These are phyloP conservation scores for Paraplagusia blochii DNA, from an alignment of 2,113 vertebrate genomes.

Conservation along the genomic window DNA sequence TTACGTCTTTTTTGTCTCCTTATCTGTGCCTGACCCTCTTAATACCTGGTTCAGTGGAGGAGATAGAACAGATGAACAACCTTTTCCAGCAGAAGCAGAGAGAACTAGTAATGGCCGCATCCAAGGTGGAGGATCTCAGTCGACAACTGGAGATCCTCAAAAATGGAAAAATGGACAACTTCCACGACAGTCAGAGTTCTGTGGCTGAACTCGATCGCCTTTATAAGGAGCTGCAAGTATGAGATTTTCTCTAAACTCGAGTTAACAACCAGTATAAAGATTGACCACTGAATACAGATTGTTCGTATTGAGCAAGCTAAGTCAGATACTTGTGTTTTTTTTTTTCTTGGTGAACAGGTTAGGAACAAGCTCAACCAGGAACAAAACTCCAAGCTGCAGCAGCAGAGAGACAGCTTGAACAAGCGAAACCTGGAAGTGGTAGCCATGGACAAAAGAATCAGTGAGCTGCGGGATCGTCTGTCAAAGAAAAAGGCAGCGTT, in stretches of 20 bases:
- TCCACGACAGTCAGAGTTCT: conserved; percentile 86
- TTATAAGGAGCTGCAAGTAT: conserved; percentile 96
- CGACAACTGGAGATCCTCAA: conserved; percentile 94
- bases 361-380: conserved; percentile 97
- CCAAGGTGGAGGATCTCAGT: conserved; percentile 93
- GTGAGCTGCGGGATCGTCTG: conserved; percentile 90
- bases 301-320: background rate
- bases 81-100: conserved; percentile 97
- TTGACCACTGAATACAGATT: background rate
- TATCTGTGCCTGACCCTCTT: background rate
- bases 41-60: conserved; percentile 80
- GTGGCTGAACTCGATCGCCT: conserved; percentile 92
- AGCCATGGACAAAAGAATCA: conserved; percentile 93
- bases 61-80: conserved; percentile 98
- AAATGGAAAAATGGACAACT: conserved; percentile 87
- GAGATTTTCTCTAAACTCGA: background rate
- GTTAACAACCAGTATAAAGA: background rate
- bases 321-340: background rate
- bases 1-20: conserved; percentile 28
- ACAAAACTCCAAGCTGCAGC: conserved; percentile 92
- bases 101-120: conserved; percentile 87
- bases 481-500: conserved; percentile 98
- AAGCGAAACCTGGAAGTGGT: conserved; percentile 94
- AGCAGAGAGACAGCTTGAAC: conserved; percentile 94
- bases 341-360: conserved; percentile 69